Conservation (phyloP, 2,797 vertebrate species). For the Pelodytes ibericus region DNA sequence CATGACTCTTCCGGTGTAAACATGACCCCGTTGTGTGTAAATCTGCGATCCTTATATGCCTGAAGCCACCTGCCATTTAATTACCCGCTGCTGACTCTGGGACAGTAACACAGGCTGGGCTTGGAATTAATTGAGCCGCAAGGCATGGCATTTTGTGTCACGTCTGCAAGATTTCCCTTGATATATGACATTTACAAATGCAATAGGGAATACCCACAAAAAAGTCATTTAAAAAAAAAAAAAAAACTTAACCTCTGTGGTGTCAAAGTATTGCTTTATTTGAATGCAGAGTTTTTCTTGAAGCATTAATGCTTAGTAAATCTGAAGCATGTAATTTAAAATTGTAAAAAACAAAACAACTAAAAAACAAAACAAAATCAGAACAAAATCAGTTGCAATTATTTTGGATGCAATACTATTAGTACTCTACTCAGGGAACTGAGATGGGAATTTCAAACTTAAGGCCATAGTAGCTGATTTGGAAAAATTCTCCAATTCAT, state of each 20-base stretch:
- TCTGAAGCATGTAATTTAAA: neutral
- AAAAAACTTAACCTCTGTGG: neutral
- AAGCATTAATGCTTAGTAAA: neutral
- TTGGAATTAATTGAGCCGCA: constrained; percentile 28
- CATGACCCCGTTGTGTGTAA: constrained; percentile 18
- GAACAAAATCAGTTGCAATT: too few species aligned
- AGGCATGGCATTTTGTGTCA: constrained; percentile 43
- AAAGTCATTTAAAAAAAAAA: neutral
- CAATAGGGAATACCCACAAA: constrained; percentile 22
- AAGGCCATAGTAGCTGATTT: too few species aligned
- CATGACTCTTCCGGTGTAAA: constrained; percentile 10
- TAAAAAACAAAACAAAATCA: too few species aligned
- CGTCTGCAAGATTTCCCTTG: constrained; percentile 25
- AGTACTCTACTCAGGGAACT: too few species aligned
- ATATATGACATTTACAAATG: constrained; percentile 42
- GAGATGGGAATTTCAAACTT: too few species aligned
- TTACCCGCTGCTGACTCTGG: constrained; percentile 15
- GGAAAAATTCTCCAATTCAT: too few species aligned
- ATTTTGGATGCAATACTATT: too few species aligned
- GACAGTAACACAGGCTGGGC: constrained; percentile 9
- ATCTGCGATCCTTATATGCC: constrained; percentile 17
- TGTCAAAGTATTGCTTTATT: neutral
- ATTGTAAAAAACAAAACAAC: too few species aligned
- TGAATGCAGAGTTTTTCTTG: neutral
- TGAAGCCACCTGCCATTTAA: constrained; percentile 45